These are phyloP conservation scores for Netelia virgata DNA, from an alignment of 2,888 invertebrate genomes.

Conservation along the genomic window DNA sequence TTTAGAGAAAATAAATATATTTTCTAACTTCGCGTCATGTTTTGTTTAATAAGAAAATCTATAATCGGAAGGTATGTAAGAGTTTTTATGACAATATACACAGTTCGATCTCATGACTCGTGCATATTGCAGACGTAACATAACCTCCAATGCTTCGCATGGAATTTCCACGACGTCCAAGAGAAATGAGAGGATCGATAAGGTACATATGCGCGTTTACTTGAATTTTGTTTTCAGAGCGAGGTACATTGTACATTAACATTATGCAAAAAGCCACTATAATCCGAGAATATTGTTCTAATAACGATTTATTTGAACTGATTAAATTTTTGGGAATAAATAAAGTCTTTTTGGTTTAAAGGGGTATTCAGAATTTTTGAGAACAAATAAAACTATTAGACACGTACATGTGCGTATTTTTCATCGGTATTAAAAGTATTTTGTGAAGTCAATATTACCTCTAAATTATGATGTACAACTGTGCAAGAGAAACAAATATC, in stretches of 20 bases:
- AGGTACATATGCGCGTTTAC: constrained; percentile 34
- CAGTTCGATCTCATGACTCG: neutral
- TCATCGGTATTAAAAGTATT: no score
- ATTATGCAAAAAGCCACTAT: no score
- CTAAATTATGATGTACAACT: no score
- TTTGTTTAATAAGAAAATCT: constrained; percentile 38
- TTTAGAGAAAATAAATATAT: constrained; percentile 33
- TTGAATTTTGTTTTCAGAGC: neutral
- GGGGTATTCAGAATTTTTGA: no score
- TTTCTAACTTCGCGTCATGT: constrained; percentile 28
- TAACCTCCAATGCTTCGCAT: constrained; percentile 58
- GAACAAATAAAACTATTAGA: no score
- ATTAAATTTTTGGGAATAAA: neutral
- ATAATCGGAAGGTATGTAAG: constrained; percentile 45
- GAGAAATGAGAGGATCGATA: constrained; percentile 35
- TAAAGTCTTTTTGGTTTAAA: neutral
- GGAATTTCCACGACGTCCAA: constrained; percentile 52
- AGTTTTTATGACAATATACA: neutral
- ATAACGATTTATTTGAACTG: no score
- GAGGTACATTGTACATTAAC: no score
- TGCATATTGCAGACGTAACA: constrained; percentile 63
- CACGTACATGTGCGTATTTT: no score
- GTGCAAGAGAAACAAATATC: no score
- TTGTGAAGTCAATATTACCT: no score
- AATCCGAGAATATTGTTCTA: no score